Evolutionary conservation across 2,797 vertebrate species (phyloP).

Genomic region (Ciconia nigra): DNA sequence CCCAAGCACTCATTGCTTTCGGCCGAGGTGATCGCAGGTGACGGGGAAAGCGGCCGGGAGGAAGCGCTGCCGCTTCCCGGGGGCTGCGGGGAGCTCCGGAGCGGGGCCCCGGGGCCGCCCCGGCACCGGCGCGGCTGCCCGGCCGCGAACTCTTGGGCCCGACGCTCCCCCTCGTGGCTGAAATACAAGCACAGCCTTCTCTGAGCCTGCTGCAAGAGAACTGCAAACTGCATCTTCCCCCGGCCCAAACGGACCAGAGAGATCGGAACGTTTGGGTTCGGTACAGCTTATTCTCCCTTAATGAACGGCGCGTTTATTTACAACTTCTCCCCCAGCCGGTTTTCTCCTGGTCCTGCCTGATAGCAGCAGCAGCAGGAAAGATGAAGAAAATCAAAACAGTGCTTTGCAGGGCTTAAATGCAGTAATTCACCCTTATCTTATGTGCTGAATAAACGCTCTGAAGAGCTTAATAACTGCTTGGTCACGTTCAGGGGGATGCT

Average conservation of each 20-base stretch:
- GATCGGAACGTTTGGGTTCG: not conserved
- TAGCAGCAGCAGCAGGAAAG: not conserved
- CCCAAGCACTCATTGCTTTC: not conserved
- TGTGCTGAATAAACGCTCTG: not conserved
- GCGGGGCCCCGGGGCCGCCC: not conserved
- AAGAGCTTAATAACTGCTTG: not conserved
- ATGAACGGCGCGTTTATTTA: accelerated
- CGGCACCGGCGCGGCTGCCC: no score
- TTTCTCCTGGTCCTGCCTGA: not conserved
- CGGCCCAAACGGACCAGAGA: accelerated
- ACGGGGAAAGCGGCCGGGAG: not conserved
- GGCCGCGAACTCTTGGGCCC: not conserved
- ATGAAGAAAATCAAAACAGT: not conserved
- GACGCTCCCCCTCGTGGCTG: not conserved
- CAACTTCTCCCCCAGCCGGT: not conserved
- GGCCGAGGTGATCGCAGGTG: accelerated
- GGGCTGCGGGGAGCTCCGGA: not conserved
- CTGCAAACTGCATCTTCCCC: accelerated
- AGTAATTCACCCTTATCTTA: no score
- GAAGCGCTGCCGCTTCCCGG: not conserved
- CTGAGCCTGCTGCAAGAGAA: accelerated
- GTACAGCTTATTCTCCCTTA: not conserved
- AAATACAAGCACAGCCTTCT: accelerated
- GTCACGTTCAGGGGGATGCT: not conserved
- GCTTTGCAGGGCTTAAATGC: not conserved